Base-by-base conservation (phyloP, 2,888 invertebrate species). In the Phragmatobia fuliginosa region DNA sequence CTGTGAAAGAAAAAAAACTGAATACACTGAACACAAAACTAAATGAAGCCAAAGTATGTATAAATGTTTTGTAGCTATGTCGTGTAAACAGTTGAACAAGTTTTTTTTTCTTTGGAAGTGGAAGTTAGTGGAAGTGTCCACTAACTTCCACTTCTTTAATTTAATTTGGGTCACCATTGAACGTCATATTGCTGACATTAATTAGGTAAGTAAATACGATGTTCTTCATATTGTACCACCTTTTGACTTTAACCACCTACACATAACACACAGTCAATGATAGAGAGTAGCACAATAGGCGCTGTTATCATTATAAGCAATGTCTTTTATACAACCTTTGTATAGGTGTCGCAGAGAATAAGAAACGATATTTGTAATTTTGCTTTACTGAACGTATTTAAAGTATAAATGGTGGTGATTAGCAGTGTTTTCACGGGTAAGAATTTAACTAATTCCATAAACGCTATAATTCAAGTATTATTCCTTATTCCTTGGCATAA, bases 1-100 rank as follows among this genome's bases (percentile, higher is more conserved):
- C 91, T 91, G 86, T 32, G 67, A 74, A 73, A 62, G 72, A 75
- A 62, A 71, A 32, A 21, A 31, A 11, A 1, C 25, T 52, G 28
- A 52, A n/a, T n/a, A n/a, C n/a, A n/a, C n/a, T n/a, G 28, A 8
- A 28, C 4, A 4, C 3, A 25, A 8, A 28, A 11, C 52, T 10
- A 6, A 28, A 1, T 11, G 11, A 25, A 11, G 2, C 3, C 11
- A 25, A 49, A 7, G n/a, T 49, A n/a, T 3, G n/a, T 49, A n/a
- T 3, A 10, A 52, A 10, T 52, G 10, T 52, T 52, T 45, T 45
- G 21, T 21, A 45, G 21, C 21, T 21, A 45, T 8, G 21, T 45
- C 7, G 7, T 21, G 5, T 41, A 10, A 41, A 41, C 18, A 16
- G 16, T 18, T 41, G 18, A 49, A 49, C 45, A 49, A 49, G n/a